These are phyloP conservation scores for Sterna hirundo DNA, from an alignment of 2,113 vertebrate genomes.

Conservation along the genomic window DNA sequence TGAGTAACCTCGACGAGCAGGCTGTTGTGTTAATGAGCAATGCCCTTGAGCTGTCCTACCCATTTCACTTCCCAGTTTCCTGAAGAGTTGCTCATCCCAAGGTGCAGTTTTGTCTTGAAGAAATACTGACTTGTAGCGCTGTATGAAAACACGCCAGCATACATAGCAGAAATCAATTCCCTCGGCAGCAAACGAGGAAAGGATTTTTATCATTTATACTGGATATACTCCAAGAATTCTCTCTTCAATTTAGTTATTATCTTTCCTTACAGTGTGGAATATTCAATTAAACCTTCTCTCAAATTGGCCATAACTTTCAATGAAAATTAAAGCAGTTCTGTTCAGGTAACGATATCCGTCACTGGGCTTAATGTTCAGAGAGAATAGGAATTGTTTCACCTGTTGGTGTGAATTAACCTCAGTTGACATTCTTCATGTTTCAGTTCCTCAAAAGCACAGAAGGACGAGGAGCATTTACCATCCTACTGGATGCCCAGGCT, in stretches of 20 bases:
- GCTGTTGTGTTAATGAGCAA: background rate
- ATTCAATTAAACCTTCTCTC: constrained; percentile 72
- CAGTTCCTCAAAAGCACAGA: background rate
- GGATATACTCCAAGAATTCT: constrained; percentile 60
- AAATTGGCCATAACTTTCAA: constrained; percentile 65
- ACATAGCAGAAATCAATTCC: constrained; percentile 50
- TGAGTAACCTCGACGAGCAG: background rate
- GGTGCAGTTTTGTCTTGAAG: constrained; percentile 33
- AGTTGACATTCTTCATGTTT: background rate
- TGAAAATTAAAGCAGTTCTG: constrained; percentile 55
- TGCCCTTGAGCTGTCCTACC: constrained; percentile 49
- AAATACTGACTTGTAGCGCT: background rate
- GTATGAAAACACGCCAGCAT: constrained; percentile 15
- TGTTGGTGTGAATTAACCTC: constrained; percentile 9
- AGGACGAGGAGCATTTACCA: background rate
- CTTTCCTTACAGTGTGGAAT: constrained; percentile 52
- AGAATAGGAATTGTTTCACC: constrained; percentile 31
- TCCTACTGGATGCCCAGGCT: background rate
- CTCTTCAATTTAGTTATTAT: constrained; percentile 42
- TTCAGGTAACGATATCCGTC: constrained; percentile 57
- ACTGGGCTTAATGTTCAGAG: constrained; percentile 10
- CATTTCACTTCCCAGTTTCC: background rate
- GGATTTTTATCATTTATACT: constrained; percentile 48
- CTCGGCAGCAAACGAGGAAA: background rate
- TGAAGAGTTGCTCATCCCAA: constrained; percentile 30